Evolutionary conservation across 2,888 invertebrate genomes (phyloP).

Genomic region (Hetaerina titia): DNA sequence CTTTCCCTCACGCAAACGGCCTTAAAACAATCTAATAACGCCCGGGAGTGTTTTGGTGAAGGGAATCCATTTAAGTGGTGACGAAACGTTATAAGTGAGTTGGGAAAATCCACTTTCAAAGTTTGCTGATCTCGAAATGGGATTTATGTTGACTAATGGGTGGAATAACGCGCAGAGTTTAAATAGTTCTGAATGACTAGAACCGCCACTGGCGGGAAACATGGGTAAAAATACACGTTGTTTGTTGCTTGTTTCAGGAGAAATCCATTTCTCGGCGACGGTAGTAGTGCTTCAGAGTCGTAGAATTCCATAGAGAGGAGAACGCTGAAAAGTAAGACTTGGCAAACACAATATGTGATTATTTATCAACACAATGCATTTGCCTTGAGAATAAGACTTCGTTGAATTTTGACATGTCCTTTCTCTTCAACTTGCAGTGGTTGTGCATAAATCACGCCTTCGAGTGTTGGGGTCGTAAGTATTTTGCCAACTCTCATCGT

Average conservation of each 20-base stretch:
- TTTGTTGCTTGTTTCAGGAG: background rate
- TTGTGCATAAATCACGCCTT: no score
- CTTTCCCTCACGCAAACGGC: background rate
- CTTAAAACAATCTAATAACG: constrained; percentile 29
- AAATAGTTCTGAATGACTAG: background rate
- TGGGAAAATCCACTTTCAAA: constrained; percentile 20
- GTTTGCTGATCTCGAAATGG: constrained; percentile 22
- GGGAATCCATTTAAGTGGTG: constrained; percentile 27
- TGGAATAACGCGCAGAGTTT: background rate
- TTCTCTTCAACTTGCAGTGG: no score
- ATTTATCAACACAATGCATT: no score
- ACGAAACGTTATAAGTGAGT: constrained; percentile 39
- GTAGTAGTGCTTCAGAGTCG: background rate
- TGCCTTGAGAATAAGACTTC: no score
- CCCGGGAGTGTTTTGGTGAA: background rate
- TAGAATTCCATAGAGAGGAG: no score
- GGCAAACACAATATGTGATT: no score
- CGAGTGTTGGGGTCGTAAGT: no score
- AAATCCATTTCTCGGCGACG: background rate
- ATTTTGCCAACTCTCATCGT: no score
- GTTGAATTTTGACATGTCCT: no score
- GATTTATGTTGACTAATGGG: constrained; percentile 31
- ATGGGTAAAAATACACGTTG: background rate
- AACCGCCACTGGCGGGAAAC: background rate
- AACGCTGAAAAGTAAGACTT: background rate